Evolutionary conservation across 2,797 vertebrate genomes (phyloP).

Genomic region (Syndactyla subalaris): DNA sequence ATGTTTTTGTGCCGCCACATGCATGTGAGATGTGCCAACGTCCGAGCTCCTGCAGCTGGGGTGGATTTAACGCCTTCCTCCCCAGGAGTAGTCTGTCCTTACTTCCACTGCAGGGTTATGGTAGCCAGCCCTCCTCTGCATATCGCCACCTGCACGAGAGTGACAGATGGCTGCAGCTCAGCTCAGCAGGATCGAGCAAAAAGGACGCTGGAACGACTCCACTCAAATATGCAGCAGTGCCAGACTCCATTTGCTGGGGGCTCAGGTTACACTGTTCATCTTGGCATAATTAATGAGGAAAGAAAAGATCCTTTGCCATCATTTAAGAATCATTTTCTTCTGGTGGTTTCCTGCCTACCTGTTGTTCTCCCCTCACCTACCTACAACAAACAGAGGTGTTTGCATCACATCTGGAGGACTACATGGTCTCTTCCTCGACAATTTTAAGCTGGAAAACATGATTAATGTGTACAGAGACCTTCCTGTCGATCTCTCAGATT

Average conservation of each 20-base stretch:
- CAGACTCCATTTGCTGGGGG: neutral
- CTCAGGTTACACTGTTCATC: neutral
- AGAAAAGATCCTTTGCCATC: neutral
- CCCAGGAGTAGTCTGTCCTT: neutral
- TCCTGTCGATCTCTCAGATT: neutral
- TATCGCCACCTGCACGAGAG: neutral
- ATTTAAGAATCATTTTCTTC: neutral
- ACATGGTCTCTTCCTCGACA: accelerated
- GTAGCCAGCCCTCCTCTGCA: neutral
- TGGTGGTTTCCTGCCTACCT: neutral
- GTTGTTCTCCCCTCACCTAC: neutral
- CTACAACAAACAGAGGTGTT: neutral
- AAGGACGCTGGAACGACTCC: neutral
- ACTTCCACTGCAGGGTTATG: accelerated
- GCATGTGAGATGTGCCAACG: slow-evolving; percentile 33
- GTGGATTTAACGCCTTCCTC: slow-evolving; percentile 24
- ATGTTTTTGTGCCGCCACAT: slow-evolving; percentile 6
- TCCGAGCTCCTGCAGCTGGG: neutral
- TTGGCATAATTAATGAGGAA: neutral
- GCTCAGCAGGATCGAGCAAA: accelerated
- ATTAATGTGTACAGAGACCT: neutral
- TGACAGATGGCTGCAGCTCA: neutral
- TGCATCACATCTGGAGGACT: neutral
- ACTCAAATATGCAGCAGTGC: neutral
- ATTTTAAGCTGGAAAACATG: neutral